Evolutionary conservation across 35 echinoderm and acorn worm genomes (phyloP).

Genomic region (Acanthaster planci): DNA sequence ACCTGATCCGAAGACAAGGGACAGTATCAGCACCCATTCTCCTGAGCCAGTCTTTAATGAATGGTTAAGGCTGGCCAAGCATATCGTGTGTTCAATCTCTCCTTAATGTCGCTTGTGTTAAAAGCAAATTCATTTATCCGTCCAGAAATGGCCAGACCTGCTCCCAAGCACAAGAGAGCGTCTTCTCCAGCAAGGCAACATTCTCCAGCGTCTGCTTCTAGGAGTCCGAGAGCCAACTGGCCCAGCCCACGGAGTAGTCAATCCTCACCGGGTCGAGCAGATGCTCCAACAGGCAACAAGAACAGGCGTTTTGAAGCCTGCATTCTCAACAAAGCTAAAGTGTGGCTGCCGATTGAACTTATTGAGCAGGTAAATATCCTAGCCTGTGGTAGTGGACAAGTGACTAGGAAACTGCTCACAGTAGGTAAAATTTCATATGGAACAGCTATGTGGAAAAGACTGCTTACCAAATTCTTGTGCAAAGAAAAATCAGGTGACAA

Average conservation of each 20-base stretch:
- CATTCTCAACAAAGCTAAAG: slow-evolving; percentile 69
- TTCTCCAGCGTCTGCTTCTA: not conserved
- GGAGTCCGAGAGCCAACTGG: slow-evolving; percentile 4
- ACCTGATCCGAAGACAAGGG: too few species aligned
- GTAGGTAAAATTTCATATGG: too few species aligned
- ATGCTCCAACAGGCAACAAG: not conserved
- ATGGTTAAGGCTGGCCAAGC: too few species aligned
- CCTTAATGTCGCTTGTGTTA: too few species aligned
- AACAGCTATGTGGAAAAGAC: too few species aligned
- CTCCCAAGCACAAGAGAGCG: not conserved
- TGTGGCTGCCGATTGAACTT: slow-evolving; percentile 74
- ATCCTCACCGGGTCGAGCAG: not conserved
- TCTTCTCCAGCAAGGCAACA: not conserved
- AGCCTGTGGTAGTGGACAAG: too few species aligned
- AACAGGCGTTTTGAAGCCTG: slow-evolving; percentile 64
- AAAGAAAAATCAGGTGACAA: too few species aligned
- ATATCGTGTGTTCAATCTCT: too few species aligned
- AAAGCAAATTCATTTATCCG: not conserved
- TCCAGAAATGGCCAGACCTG: not conserved
- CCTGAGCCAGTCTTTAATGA: too few species aligned
- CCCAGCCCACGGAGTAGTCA: slow-evolving; percentile 8
- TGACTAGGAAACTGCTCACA: too few species aligned
- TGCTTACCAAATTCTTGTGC: too few species aligned
- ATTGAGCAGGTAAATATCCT: slow-evolving; percentile 56
- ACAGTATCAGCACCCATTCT: too few species aligned